Percentiles rank a stretch among this genome's conserved stretches.
Conservation (phyloP, 92 coral and sea anemone genomes). For the Parazoanthus darwini region DNA sequence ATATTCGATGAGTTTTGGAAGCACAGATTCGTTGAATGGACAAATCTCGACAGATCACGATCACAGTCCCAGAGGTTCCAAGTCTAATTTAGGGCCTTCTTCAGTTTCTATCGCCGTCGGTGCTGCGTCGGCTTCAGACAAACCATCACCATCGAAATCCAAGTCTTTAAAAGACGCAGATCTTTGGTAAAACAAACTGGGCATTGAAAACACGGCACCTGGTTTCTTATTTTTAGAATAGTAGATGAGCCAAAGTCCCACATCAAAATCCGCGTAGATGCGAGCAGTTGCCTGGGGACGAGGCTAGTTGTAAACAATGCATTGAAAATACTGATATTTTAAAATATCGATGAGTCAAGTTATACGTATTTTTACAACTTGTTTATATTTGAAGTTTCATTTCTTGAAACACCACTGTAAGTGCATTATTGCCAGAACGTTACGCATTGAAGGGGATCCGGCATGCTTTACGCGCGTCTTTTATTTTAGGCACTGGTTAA, state of each 20-base stretch:
- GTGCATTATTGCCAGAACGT: conserved; percentile 21
- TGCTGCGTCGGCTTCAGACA: background rate
- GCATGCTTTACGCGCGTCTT: too few species aligned
- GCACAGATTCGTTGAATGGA: conserved; percentile 27
- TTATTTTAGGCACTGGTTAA: too few species aligned
- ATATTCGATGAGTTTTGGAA: conserved; percentile 2
- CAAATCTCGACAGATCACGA: conserved; percentile 22
- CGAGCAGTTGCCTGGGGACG: background rate
- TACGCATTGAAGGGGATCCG: background rate
- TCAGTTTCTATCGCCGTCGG: background rate
- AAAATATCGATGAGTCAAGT: background rate
- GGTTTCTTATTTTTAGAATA: too few species aligned
- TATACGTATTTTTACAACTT: background rate
- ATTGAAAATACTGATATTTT: background rate
- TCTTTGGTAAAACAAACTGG: background rate
- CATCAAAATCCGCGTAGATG: background rate
- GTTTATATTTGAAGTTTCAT: conserved; percentile 17
- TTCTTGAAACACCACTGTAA: conserved; percentile 15
- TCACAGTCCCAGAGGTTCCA: conserved; percentile 10
- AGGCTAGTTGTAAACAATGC: background rate
- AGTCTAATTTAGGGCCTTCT: background rate
- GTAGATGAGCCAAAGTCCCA: background rate
- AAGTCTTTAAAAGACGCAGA: conserved; percentile 9
- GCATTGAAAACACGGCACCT: background rate
- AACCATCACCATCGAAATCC: background rate